Evolutionary conservation across 2,797 vertebrate species (phyloP).

Genomic region (Eleutherodactylus coqui): DNA sequence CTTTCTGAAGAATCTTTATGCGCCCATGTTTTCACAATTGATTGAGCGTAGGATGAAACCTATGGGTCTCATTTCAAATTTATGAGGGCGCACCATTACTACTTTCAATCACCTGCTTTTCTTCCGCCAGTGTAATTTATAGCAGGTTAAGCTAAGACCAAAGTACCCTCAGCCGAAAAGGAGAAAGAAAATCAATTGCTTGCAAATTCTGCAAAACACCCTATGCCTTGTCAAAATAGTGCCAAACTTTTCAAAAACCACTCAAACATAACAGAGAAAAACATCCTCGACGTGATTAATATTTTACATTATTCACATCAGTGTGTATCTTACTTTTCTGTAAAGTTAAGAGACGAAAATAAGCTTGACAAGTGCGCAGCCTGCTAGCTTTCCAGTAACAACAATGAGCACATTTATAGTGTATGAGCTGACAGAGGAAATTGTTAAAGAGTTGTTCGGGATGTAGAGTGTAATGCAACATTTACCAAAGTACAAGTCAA

Average conservation of each 20-base stretch:
- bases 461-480: neutral
- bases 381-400: conserved; percentile 18
- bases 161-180: conserved; percentile 61
- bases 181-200: conserved; percentile 65
- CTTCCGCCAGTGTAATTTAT: conserved; percentile 69
- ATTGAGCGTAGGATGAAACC: conserved; percentile 55
- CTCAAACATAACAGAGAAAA: conserved; percentile 29
- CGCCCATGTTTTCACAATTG: conserved; percentile 62
- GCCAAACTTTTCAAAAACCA: conserved; percentile 47
- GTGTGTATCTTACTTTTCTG: conserved; percentile 12
- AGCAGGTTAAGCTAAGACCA: conserved; percentile 64
- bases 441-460: neutral
- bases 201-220: conserved; percentile 63
- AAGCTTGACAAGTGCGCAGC: conserved; percentile 13
- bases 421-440: too few species aligned
- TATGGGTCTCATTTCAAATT: conserved; percentile 65
- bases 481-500: neutral
- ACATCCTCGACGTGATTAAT: conserved; percentile 44
- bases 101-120: conserved; percentile 63
- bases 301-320: conserved; percentile 41
- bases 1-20: conserved; percentile 61
- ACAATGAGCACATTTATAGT: conserved; percentile 16
- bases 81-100: conserved; percentile 65
- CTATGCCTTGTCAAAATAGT: conserved; percentile 40
- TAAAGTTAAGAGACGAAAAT: conserved; percentile 27